A percentile compares a stretch with the other conserved stretches of the same genome.
phyloP scores from a whole-genome alignment of 64 coral and sea anemone genomes.

The Montipora capricornis region DNA sequence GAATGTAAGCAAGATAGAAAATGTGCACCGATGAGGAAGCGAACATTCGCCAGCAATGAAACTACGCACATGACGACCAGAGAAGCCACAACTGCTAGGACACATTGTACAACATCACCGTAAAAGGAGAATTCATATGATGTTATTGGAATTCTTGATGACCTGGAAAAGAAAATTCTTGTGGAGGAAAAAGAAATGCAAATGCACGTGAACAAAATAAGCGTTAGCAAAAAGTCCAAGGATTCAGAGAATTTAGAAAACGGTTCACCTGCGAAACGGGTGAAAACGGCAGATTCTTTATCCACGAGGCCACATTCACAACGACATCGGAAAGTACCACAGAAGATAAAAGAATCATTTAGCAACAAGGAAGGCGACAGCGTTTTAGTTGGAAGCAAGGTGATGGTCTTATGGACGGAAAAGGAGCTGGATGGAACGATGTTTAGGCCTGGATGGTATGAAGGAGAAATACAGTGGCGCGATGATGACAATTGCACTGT shows the following conservation, averaged over 20 bases:
- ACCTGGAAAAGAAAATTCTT: too few relatives aligned
- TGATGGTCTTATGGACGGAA: conserved; percentile 15
- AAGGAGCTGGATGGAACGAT: neutral
- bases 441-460: conserved; percentile 37
- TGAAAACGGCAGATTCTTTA: neutral
- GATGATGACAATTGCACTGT: conserved; percentile 40
- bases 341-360: neutral
- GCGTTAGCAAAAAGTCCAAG: too few relatives aligned
- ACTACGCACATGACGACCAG: neutral
- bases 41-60: neutral
- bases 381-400: neutral
- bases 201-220: too few relatives aligned
- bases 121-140: too few relatives aligned
- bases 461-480: conserved; percentile 15
- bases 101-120: too few relatives aligned
- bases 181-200: too few relatives aligned
- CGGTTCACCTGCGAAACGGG: too few relatives aligned
- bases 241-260: too few relatives aligned
- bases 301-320: neutral
- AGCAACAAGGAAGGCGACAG: neutral
- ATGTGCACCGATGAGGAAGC: neutral
- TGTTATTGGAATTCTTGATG: too few relatives aligned
- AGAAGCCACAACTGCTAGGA: too few relatives aligned
- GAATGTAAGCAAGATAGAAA: conserved; percentile 21
- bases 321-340: neutral